Conservation (phyloP, 2,888 invertebrate genomes). For the Phragmatobia fuliginosa region DNA sequence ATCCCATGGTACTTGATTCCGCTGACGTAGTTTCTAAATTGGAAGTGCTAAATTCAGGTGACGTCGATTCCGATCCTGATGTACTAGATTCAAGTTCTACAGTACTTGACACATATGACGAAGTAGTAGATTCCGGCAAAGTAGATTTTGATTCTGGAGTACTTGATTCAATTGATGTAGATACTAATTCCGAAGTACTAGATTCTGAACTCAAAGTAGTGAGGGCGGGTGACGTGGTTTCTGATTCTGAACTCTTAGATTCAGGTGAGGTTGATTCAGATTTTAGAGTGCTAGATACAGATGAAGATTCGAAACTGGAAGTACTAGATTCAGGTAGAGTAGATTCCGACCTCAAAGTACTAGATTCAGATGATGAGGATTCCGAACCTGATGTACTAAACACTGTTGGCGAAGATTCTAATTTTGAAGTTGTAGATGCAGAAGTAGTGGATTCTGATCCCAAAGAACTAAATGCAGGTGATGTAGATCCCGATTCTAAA, state of each 20-base stretch:
- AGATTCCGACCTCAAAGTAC: not conserved
- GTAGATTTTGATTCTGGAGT: not conserved
- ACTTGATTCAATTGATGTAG: not conserved
- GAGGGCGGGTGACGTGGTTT: constrained; percentile 10
- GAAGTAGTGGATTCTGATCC: not conserved
- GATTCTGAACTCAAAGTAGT: not conserved
- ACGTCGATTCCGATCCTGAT: not conserved
- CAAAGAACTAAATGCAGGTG: not conserved
- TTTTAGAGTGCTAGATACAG: not conserved
- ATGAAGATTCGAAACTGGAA: not conserved
- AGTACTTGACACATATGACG: not conserved
- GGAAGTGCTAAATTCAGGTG: not conserved
- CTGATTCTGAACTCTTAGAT: constrained; percentile 1
- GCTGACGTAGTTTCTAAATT: not conserved
- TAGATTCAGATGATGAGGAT: not conserved
- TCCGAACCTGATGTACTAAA: not conserved
- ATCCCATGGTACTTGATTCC: not conserved
- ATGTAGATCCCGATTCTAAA: not conserved
- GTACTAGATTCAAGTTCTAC: not conserved
- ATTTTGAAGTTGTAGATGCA: not conserved
- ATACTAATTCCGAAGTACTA: not conserved
- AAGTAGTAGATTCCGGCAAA: not conserved
- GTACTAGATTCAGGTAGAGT: not conserved
- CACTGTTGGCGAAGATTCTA: not conserved
- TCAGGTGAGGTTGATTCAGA: constrained; percentile 8